Percentiles rank a stretch among this genome's conserved stretches.
These are phyloP conservation scores for Meghimatium bilineatum DNA, from an alignment of 2,888 invertebrate species.

Conservation along the genomic window DNA sequence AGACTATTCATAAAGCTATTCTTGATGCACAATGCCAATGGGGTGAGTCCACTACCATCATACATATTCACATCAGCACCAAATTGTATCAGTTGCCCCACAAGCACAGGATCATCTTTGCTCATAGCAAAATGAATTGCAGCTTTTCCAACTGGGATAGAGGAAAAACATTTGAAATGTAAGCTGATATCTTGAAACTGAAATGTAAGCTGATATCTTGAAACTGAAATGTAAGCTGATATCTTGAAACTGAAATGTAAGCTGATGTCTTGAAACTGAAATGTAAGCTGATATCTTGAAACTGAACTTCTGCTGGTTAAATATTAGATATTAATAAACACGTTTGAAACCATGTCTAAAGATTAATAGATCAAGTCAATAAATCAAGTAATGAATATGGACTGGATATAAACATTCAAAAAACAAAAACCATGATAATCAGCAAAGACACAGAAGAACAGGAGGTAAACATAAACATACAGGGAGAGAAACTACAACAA, in stretches of 20 bases:
- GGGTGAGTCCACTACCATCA: conserved; percentile 61
- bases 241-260: background rate
- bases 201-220: background rate
- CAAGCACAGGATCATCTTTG: background rate
- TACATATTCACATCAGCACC: conserved; percentile 58
- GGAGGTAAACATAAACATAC: no score
- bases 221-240: background rate
- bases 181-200: background rate
- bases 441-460: no score
- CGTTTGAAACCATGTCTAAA: no score
- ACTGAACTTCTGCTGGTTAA: no score
- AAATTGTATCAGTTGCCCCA: conserved; percentile 36
- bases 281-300: no score
- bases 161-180: background rate
- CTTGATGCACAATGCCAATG: conserved; percentile 64
- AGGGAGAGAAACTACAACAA: no score
- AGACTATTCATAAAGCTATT: background rate
- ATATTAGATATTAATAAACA: no score
- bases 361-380: no score
- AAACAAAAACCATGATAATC: no score
- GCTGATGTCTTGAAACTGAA: background rate
- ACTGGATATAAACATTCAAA: no score
- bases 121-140: background rate
- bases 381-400: no score
- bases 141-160: background rate